phyloP scores from a whole-genome alignment of 2,113 vertebrate genomes.

The Trochalopteron elliotii region DNA sequence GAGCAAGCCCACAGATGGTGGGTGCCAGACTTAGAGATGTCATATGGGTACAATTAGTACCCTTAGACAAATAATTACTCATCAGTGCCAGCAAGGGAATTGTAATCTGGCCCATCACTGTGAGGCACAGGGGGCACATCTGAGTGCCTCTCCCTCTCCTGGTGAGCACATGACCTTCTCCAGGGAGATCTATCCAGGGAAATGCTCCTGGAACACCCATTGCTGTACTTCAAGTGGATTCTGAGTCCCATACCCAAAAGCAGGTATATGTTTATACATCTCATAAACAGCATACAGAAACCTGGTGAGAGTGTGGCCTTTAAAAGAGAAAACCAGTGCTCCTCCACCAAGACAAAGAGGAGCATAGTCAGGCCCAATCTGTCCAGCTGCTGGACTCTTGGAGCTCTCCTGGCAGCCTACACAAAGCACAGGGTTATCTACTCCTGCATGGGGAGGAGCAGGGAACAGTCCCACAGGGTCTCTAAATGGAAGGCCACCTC shows the following conservation, averaged over 20 bases:
- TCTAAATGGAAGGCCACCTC: not conserved
- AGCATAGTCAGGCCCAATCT: not conserved
- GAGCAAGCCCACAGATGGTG: not conserved
- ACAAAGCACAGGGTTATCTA: not conserved
- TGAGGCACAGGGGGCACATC: not conserved
- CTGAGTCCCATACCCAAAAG: not conserved
- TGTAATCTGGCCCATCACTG: not conserved
- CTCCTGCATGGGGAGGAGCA: fast-evolving
- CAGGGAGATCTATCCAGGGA: not conserved
- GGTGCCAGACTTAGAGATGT: not conserved
- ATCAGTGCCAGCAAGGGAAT: not conserved
- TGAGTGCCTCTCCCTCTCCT: not conserved
- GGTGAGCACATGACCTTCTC: not conserved
- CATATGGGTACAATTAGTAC: not conserved
- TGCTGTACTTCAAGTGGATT: not conserved
- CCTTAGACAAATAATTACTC: not conserved
- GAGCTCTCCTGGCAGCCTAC: not conserved
- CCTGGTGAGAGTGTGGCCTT: not conserved
- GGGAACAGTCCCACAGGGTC: not conserved
- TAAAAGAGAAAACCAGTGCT: not conserved
- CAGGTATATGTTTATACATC: not conserved
- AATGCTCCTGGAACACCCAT: not conserved
- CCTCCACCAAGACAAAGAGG: not conserved
- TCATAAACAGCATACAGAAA: not conserved
- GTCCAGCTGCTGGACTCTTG: not conserved